These are phyloP conservation scores for Diaphora mendica DNA, from an alignment of 2,888 invertebrate genomes.

Conservation along the genomic window DNA sequence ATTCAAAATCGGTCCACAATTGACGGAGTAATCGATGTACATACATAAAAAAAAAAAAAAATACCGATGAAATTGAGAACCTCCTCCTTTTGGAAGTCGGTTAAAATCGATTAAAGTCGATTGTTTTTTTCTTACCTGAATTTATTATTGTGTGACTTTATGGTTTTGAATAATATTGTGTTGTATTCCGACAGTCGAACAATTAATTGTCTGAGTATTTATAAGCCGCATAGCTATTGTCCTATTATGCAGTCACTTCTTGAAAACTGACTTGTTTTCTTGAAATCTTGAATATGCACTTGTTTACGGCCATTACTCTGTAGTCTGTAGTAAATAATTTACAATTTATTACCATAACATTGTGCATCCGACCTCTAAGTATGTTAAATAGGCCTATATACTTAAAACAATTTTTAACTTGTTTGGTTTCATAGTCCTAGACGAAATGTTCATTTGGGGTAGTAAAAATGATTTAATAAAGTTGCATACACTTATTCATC, in stretches of 20 bases:
- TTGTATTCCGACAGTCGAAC: neutral
- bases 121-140: neutral
- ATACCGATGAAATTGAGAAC: too few species aligned
- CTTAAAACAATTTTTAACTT: neutral
- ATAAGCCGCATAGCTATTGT: neutral
- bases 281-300: neutral
- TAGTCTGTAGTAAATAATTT: neutral
- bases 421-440: too few species aligned
- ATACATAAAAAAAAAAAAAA: too few species aligned
- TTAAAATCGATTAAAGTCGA: too few species aligned
- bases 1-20: too few species aligned
- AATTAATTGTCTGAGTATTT: neutral
- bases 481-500: too few species aligned
- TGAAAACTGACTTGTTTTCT: too few species aligned
- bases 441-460: too few species aligned
- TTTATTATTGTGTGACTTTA: neutral
- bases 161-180: neutral
- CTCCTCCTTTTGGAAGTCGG: too few species aligned
- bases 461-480: too few species aligned
- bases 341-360: neutral
- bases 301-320: neutral
- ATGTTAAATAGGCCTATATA: accelerated
- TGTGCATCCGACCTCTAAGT: neutral
- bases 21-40: too few species aligned
- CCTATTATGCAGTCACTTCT: neutral